A percentile compares a stretch with the other conserved stretches of the same genome.
Conservation (phyloP, 2,888 invertebrate species). For the Dryobota labecula region DNA sequence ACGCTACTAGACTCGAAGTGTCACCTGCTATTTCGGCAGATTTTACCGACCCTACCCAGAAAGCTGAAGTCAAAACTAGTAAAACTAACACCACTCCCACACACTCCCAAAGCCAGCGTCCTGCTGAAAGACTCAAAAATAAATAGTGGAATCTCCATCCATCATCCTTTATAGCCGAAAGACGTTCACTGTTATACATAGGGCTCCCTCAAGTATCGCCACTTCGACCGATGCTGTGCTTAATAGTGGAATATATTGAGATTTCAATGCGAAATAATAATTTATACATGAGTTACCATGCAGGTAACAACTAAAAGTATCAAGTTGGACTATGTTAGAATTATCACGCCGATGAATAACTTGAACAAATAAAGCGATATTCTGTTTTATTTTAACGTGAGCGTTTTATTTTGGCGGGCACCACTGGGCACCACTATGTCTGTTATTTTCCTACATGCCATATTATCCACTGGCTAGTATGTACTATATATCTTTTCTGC, state of each 20-base stretch:
- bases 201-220: too few relatives aligned
- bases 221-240: neutral
- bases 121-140: neutral
- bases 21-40: neutral
- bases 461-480: neutral
- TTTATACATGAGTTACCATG: neutral
- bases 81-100: neutral
- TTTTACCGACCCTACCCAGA: neutral
- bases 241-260: neutral
- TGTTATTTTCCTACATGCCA: neutral
- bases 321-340: neutral
- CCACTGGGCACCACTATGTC: neutral
- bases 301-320: neutral
- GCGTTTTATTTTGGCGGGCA: neutral
- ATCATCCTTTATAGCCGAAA: neutral
- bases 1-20: neutral
- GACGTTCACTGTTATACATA: neutral
- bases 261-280: neutral
- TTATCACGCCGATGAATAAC: neutral
- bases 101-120: neutral
- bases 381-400: constrained; percentile 2
- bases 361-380: constrained; percentile 9
- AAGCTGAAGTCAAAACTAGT: neutral
- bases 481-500: constrained; percentile 11
- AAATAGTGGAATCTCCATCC: neutral